A percentile compares a stretch with the other conserved stretches of the same genome.
These are phyloP conservation scores for Zaprionus bogoriensis DNA, from an alignment of 2,888 invertebrate genomes.

Conservation along the genomic window DNA sequence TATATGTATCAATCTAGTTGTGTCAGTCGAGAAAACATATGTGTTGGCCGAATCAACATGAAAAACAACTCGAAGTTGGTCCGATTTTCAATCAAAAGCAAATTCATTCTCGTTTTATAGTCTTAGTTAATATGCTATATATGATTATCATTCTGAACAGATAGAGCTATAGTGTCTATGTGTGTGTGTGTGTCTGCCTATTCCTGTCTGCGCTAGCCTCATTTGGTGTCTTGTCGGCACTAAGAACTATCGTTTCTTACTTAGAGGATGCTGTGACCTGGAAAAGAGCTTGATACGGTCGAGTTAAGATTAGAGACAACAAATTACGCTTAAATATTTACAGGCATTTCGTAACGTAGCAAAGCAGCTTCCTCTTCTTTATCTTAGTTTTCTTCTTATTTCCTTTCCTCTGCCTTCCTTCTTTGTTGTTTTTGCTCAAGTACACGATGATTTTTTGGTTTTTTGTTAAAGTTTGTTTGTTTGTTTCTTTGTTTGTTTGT, in stretches of 20 bases:
- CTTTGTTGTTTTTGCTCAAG: slow-evolving; percentile 45
- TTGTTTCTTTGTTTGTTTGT: slow-evolving; percentile 22
- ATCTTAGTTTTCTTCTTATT: slow-evolving; percentile 17
- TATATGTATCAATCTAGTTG: slow-evolving; percentile 8
- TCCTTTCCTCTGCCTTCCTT: slow-evolving; percentile 9
- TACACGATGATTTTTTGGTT: slow-evolving; percentile 20
- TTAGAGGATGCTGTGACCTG: slow-evolving; percentile 51
- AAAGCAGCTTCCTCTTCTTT: slow-evolving; percentile 40
- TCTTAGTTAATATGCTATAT: neutral
- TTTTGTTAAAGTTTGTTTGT: slow-evolving; percentile 19
- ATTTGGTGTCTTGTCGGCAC: slow-evolving; percentile 12
- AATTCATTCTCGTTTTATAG: neutral
- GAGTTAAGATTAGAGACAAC: slow-evolving; percentile 9
- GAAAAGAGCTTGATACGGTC: slow-evolving; percentile 47
- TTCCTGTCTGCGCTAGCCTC: slow-evolving; percentile 6
- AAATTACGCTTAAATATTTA: slow-evolving; percentile 61
- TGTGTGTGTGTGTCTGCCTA: neutral
- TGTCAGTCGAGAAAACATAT: slow-evolving; percentile 23
- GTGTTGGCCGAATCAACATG: too few species aligned
- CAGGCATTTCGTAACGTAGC: slow-evolving; percentile 70
- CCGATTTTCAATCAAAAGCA: slow-evolving; percentile 35
- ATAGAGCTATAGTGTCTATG: neutral
- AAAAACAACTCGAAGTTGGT: slow-evolving; percentile 36
- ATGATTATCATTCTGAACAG: neutral
- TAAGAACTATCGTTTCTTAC: slow-evolving; percentile 29